A percentile compares a stretch with the other conserved stretches of the same genome.
phyloP scores from a whole-genome alignment of 35 echinoderm and acorn worm species.

The Heliocidaris erythrogramma region DNA sequence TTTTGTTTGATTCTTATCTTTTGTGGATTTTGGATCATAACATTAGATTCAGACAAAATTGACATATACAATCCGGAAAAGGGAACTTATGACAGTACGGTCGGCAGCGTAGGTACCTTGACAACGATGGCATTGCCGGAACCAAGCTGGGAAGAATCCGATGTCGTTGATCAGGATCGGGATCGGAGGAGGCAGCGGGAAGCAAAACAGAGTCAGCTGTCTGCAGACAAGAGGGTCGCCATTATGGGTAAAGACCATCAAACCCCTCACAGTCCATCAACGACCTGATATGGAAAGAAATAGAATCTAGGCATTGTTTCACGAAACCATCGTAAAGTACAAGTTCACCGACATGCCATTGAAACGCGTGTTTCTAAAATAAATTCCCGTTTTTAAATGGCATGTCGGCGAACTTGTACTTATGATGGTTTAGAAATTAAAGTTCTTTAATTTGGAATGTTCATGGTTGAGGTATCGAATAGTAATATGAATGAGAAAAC shows the following conservation, averaged over 20 bases:
- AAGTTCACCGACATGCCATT: no score
- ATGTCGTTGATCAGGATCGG: not conserved
- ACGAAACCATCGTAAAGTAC: no score
- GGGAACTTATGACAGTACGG: not conserved
- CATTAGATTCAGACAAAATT: not conserved
- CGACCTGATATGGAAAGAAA: not conserved
- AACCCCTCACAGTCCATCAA: not conserved
- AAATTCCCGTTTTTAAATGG: no score
- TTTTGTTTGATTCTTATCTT: no score
- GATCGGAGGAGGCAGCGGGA: not conserved
- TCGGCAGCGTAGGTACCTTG: not conserved
- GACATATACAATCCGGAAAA: not conserved
- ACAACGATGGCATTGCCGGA: not conserved
- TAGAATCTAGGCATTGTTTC: not conserved
- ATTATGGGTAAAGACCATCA: slow-evolving; percentile 17
- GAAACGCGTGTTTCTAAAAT: no score
- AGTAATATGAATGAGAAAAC: no score
- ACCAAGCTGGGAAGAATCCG: slow-evolving; percentile 11
- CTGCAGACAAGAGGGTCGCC: slow-evolving; percentile 34
- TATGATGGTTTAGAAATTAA: no score
- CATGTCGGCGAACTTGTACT: no score
- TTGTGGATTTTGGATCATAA: no score
- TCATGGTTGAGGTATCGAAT: no score
- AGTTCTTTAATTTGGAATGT: no score
- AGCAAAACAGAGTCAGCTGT: slow-evolving; percentile 9